Evolutionary conservation across 2,113 vertebrate species (phyloP).

Genomic region (Mus pahari): DNA sequence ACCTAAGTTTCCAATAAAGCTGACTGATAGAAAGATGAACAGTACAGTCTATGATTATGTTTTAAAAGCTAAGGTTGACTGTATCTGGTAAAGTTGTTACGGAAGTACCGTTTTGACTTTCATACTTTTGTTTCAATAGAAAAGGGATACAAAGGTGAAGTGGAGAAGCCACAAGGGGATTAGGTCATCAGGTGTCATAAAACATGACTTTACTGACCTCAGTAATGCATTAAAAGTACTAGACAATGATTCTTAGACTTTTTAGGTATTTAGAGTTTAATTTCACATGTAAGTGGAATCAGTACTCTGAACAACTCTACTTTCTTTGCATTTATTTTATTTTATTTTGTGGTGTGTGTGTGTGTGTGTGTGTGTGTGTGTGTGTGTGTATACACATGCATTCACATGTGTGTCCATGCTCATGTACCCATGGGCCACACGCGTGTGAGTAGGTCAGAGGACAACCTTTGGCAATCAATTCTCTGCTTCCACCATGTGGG

Average conservation of each 20-base stretch:
- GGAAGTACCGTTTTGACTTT: not conserved
- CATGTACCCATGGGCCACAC: not conserved
- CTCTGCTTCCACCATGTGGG: not conserved
- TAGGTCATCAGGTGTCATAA: not conserved
- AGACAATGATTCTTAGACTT: not conserved
- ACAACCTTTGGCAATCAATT: not conserved
- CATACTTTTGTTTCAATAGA: not conserved
- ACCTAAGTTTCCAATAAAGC: not conserved
- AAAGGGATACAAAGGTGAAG: not conserved
- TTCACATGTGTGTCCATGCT: not conserved
- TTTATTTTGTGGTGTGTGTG: not conserved
- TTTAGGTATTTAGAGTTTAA: not conserved
- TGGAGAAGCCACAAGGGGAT: not conserved
- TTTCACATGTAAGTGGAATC: not conserved
- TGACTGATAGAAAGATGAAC: not conserved
- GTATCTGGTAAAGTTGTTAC: not conserved
- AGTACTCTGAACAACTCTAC: not conserved
- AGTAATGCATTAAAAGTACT: not conserved
- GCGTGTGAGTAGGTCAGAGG: not conserved
- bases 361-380: too few relatives aligned
- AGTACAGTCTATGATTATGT: not conserved
- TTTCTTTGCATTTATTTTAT: not conserved
- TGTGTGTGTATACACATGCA: too few relatives aligned
- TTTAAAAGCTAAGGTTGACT: not conserved
- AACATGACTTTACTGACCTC: not conserved